Conservation (phyloP, 2,888 invertebrate genomes). For the Scaptomyza tumidula region DNA sequence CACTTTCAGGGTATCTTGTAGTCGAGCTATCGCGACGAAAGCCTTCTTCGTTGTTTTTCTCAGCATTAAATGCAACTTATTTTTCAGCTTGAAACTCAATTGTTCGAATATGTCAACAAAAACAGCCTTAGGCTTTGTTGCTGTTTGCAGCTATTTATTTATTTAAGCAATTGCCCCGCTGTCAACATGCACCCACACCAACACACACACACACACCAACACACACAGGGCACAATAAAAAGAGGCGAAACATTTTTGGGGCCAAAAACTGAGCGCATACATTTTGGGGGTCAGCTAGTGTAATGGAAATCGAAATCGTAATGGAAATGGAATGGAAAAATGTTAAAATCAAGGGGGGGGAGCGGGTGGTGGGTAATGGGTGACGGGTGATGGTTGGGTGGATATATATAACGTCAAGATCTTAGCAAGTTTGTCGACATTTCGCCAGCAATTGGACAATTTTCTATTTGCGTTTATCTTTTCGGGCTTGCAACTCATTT, state of each 20-base stretch:
- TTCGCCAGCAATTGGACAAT: constrained; percentile 59
- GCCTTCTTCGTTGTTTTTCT: neutral
- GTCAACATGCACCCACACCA: constrained; percentile 51
- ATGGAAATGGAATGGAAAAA: constrained; percentile 30
- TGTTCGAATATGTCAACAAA: constrained; percentile 49
- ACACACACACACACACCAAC: neutral
- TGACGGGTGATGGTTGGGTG: no score
- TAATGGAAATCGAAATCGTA: constrained; percentile 57
- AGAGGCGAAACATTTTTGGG: constrained; percentile 41
- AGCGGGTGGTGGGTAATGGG: neutral
- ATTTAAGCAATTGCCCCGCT: constrained; percentile 68
- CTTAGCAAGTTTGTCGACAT: constrained; percentile 39
- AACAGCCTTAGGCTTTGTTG: constrained; percentile 17
- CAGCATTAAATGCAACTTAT: constrained; percentile 6
- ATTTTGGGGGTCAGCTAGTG: constrained; percentile 2
- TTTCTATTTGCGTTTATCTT: constrained; percentile 67
- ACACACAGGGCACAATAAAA: constrained; percentile 32
- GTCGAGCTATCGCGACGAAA: no score
- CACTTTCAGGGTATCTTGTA: no score
- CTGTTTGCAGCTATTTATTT: constrained; percentile 49
- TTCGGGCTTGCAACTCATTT: constrained; percentile 58
- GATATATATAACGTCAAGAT: constrained; percentile 33
- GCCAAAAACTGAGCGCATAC: constrained; percentile 12
- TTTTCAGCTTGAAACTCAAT: constrained; percentile 59
- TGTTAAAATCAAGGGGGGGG: neutral